A percentile compares a stretch with the other conserved stretches of the same genome.
phyloP scores from a whole-genome alignment of 2,888 invertebrate genomes.

The Digitonthophagus gazella region DNA sequence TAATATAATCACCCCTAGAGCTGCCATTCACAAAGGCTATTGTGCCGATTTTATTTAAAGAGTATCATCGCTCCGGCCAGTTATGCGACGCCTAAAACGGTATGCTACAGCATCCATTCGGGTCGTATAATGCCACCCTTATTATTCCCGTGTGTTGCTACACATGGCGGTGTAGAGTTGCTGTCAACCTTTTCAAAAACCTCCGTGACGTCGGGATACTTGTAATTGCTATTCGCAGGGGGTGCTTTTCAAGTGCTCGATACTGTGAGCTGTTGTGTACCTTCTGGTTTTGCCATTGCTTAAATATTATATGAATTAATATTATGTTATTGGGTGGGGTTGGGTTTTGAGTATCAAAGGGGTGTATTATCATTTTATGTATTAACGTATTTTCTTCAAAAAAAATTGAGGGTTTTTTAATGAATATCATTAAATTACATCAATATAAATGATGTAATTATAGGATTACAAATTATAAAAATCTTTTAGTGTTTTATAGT shows the following conservation, averaged over 20 bases:
- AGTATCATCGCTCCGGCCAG: constrained; percentile 11
- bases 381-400: no score
- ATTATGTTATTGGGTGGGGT: no score
- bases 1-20: neutral
- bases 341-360: neutral
- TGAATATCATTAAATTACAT: no score
- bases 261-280: neutral
- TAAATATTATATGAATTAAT: neutral
- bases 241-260: neutral
- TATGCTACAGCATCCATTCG: neutral
- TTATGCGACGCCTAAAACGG: neutral
- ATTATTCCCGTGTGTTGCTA: constrained; percentile 6
- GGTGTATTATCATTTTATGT: neutral
- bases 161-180: constrained; percentile 16
- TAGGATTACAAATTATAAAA: no score
- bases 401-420: no score
- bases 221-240: constrained; percentile 1
- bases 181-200: constrained; percentile 6
- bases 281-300: neutral
- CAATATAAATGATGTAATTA: no score
- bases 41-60: constrained; percentile 11
- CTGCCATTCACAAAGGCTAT: constrained; percentile 2
- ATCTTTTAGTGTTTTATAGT: no score
- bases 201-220: constrained; percentile 8
- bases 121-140: constrained; percentile 7